Evolutionary conservation across 2,113 vertebrate genomes (phyloP).

Genomic region (Lophius piscatorius): DNA sequence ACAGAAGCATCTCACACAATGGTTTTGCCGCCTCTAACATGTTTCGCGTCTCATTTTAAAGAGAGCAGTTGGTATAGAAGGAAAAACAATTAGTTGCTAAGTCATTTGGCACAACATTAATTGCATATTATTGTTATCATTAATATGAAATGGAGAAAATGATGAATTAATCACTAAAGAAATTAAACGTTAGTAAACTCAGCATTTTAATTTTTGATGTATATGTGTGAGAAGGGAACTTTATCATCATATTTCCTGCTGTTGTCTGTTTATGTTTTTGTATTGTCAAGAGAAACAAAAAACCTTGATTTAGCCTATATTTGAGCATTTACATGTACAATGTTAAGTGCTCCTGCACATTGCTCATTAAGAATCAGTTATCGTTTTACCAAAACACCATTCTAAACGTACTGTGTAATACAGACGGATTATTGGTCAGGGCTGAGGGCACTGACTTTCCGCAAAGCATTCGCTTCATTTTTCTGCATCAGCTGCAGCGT

Average conservation of each 20-base stretch:
- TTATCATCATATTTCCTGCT: neutral
- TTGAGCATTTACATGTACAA: too few species aligned
- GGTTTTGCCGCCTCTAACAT: neutral
- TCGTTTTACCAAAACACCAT: neutral
- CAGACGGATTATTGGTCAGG: neutral
- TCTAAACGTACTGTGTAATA: neutral
- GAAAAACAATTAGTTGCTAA: neutral
- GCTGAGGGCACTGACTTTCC: constrained; percentile 1
- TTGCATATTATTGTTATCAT: too few species aligned
- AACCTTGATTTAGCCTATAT: too few species aligned
- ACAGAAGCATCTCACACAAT: neutral
- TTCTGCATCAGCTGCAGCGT: constrained; percentile 3
- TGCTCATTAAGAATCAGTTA: too few species aligned
- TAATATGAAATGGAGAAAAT: too few species aligned
- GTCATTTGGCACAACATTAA: neutral
- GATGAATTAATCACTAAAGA: too few species aligned
- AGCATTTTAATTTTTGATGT: too few species aligned
- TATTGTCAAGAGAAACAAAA: neutral
- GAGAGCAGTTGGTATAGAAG: neutral
- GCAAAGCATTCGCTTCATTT: neutral
- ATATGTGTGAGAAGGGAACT: too few species aligned
- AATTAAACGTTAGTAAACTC: too few species aligned
- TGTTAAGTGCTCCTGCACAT: too few species aligned
- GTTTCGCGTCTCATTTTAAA: neutral
- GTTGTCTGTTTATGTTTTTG: neutral